Base-by-base conservation (phyloP, 2,888 invertebrate species). In the Epirrhoe alternata region DNA sequence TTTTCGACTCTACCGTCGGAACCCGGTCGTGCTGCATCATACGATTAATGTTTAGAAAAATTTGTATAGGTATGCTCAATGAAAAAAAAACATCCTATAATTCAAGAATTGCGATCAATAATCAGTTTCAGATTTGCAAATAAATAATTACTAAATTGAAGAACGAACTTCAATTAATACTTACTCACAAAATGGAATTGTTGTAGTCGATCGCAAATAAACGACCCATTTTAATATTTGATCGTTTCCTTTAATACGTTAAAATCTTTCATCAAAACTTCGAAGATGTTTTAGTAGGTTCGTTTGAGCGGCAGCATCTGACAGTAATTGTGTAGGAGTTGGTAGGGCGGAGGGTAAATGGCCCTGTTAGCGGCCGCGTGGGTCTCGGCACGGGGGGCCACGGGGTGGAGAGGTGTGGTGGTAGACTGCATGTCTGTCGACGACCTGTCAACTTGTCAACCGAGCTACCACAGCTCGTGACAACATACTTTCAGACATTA, bases 301-400 rank as follows among this genome's bases (percentile, higher is more conserved):
- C 62, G 63, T 64, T 75, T 72, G 70, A 75, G 75, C 69, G 71
- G 72, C 70, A 72, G 61, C 71, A 73, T 75, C 72, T 78, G 78
- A 76, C 76, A 77, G 75, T 79, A 77, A 81, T 78, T 79, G 74
- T 75, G 72, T 75, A 74, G 76, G 78, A 82, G 80, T 81, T 79
- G 79, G 61, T 80, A 80, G 80, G 82, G 81, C 78, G 78, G 74
- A 72, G 78, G 80, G 81, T 79, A 78, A 80, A 82, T 69, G 76
- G 76, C 77, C 74, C 75, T 70, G 73, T 71, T 77, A 75, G 75
- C 63, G 74, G 71, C 70, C 71, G 63, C 62, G 51, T n/a, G 58
- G 55, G 33, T 50, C 56, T 12, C 30, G 53, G 54, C 49, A 42
- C 38, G 55, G 50, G 16, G 64, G 50, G 55, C 35, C 33, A 57